These are phyloP conservation scores for Macaca fascicularis DNA, from an alignment of 2,113 vertebrate genomes.

Conservation along the genomic window DNA sequence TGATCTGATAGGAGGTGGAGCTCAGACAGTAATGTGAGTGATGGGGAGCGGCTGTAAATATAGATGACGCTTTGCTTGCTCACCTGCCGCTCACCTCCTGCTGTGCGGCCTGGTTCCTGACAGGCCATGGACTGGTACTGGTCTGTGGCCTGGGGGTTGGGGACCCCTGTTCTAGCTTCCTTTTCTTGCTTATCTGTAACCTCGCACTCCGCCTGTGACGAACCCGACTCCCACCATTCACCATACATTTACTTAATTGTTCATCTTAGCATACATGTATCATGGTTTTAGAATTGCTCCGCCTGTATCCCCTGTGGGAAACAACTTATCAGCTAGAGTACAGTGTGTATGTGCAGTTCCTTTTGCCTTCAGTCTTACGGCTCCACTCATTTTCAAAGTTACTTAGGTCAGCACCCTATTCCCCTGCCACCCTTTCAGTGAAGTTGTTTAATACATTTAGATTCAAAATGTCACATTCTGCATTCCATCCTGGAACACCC, in stretches of 20 bases:
- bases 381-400: not conserved
- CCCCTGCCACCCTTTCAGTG: not conserved
- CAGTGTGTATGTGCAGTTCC: not conserved
- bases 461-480: slow-evolving; percentile 9
- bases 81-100: too few species aligned
- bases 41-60: too few species aligned
- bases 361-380: not conserved
- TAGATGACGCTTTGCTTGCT: too few species aligned
- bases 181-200: not conserved
- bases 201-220: not conserved
- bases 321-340: not conserved
- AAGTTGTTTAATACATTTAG: not conserved
- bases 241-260: not conserved
- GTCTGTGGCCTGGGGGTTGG: too few species aligned
- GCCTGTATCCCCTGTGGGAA: not conserved
- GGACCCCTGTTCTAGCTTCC: not conserved
- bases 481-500: not conserved
- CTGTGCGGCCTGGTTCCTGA: too few species aligned
- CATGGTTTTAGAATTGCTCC: slow-evolving; percentile 11
- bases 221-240: not conserved
- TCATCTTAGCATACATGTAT: not conserved
- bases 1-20: too few species aligned
- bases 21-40: too few species aligned
- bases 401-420: not conserved
- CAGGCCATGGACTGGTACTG: too few species aligned